Evolutionary conservation across 2,888 invertebrate genomes (phyloP), one percentile per base, ranked within the genome.

Genomic region (Cephus spinipes): DNA sequence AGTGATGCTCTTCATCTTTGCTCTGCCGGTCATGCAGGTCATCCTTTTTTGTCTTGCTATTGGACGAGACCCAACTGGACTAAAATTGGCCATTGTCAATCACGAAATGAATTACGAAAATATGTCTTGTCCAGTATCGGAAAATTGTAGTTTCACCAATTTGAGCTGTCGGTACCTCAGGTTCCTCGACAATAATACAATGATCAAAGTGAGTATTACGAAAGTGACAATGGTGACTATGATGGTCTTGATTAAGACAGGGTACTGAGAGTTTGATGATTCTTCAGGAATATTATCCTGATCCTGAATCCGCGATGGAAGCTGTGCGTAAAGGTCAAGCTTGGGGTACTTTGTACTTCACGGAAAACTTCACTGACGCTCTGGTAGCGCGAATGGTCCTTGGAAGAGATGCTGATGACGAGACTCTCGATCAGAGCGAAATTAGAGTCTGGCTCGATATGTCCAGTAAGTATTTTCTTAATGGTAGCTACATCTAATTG

Each of bases 31-130:
- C 36, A 96, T 98, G 95, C 97, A 98, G 93, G 97, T 98, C 81
- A 96, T 98, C 78, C 94, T 98, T 79, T 98, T 98, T 93, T 98
- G 98, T 90, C 92, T 98, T 91, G 98, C 98, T 79, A 98, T 97
- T 83, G 97, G 97, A 75, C 94, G 97, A 35, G 97, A 97, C 91
- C 97, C 97, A 0, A 95, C 95, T 79, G 96, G 96, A 75, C 93
- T 98, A 4, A 95, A 94, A 86, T 91, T 98, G 89, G 97, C 97
- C 69, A 94, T 97, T 88, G 94, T 96, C 75, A 96, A 96, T 90
- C 92, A 94, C 81, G 96, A 96, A 92, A 94, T 94, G 93, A 81
- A 86, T 78, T 92, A 89, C 87, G 89, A 89, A 73, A 91, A 91
- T 32, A 89, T 87, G 84, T 84, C 86, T 32, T 96, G 95, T 82